Conservation (phyloP, 2,797 vertebrate genomes). For the Myotis daubentonii region DNA sequence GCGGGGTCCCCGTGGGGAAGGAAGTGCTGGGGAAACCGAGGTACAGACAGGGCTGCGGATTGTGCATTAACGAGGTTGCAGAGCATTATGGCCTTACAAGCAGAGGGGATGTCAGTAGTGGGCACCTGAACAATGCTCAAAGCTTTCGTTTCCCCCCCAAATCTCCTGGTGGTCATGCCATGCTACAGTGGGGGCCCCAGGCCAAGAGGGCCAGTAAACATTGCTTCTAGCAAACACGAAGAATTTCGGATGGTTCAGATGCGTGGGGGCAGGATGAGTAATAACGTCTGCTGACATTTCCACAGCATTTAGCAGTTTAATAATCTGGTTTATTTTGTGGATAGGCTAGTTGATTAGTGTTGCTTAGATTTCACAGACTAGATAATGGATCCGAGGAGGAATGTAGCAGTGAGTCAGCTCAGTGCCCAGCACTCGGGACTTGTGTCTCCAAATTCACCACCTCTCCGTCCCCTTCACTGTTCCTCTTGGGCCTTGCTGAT, state of each 20-base stretch:
- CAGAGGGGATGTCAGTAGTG: not conserved
- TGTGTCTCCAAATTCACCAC: not conserved
- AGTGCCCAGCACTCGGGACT: not conserved
- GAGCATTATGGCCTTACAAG: not conserved
- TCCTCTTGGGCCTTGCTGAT: not conserved
- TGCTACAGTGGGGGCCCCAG: not conserved
- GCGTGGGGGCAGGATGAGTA: not conserved
- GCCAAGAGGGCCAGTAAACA: not conserved
- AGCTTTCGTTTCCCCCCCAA: too few species aligned
- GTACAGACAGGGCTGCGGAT: not conserved
- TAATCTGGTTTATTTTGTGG: not conserved
- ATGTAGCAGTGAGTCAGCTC: not conserved
- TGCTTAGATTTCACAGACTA: not conserved
- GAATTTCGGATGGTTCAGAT: not conserved
- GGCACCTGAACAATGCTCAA: not conserved
- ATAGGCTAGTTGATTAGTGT: not conserved
- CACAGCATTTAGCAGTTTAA: not conserved
- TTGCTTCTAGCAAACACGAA: not conserved
- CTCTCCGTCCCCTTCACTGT: not conserved
- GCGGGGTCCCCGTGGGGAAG: not conserved
- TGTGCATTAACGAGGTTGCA: not conserved
- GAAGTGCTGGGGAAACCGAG: not conserved
- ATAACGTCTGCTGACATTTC: not conserved
- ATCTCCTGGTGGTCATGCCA: not conserved
- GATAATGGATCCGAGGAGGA: not conserved